These are phyloP conservation scores for Listronotus bonariensis DNA, from an alignment of 1,140 invertebrate species.

Conservation along the genomic window DNA sequence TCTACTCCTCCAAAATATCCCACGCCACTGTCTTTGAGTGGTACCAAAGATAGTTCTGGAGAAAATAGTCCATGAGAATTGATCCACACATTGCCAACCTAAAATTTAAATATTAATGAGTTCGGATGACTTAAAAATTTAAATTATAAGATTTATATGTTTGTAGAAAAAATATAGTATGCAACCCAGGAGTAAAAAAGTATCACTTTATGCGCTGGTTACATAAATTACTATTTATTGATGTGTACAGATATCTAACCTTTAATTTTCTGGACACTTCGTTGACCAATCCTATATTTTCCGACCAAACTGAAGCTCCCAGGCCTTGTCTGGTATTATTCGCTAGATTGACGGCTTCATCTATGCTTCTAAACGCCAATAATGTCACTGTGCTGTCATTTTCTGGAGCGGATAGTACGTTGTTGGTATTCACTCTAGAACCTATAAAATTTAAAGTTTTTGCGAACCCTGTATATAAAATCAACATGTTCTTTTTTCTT, in stretches of 20 bases:
- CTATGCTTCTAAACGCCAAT: slow-evolving; percentile 64
- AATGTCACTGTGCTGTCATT: slow-evolving; percentile 57
- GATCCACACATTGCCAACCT: slow-evolving; percentile 64
- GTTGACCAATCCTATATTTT: slow-evolving; percentile 62
- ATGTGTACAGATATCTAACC: too few relatives aligned
- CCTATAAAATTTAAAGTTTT: slow-evolving; percentile 43
- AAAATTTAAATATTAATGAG: slow-evolving; percentile 21
- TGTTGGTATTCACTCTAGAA: slow-evolving; percentile 41
- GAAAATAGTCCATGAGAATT: slow-evolving; percentile 63
- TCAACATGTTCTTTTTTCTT: too few relatives aligned
- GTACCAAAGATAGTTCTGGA: slow-evolving; percentile 59
- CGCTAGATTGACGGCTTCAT: slow-evolving; percentile 63
- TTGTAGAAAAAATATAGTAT: too few relatives aligned
- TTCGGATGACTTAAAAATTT: too few relatives aligned
- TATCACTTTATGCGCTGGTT: too few relatives aligned
- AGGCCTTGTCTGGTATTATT: slow-evolving; percentile 62
- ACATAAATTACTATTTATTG: too few relatives aligned
- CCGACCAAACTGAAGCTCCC: slow-evolving; percentile 63
- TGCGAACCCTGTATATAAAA: too few relatives aligned
- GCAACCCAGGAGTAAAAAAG: too few relatives aligned
- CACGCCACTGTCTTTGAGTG: slow-evolving; percentile 59
- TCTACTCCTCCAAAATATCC: slow-evolving; percentile 55
- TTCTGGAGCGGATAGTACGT: slow-evolving; percentile 50
- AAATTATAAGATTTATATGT: too few relatives aligned
- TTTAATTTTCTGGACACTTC: slow-evolving; percentile 60